phyloP scores from a whole-genome alignment of 1,140 invertebrate genomes.

The Pseudoatta argentina region DNA sequence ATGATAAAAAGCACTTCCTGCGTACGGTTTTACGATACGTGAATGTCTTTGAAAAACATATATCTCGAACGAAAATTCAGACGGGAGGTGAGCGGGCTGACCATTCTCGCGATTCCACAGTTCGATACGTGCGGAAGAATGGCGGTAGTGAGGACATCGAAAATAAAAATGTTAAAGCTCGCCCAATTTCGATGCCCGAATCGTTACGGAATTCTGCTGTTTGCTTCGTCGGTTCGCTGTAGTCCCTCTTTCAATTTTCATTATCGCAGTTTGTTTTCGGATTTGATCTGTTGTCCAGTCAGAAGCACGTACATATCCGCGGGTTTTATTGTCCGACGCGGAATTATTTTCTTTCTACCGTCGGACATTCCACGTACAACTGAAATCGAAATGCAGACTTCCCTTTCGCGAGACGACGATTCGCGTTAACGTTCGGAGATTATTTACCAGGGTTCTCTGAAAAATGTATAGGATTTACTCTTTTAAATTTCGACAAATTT shows the following conservation, averaged over 20 bases:
- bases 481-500: background rate
- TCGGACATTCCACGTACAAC: background rate
- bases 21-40: background rate
- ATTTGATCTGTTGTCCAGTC: constrained; percentile 61
- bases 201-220: constrained; percentile 68
- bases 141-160: constrained; percentile 28
- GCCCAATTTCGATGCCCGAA: constrained; percentile 70
- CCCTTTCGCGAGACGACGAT: background rate
- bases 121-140: constrained; percentile 50
- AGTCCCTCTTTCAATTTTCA: constrained; percentile 73
- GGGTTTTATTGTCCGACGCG: constrained; percentile 41
- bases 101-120: constrained; percentile 35
- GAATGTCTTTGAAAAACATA: constrained; percentile 4
- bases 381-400: constrained; percentile 23
- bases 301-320: constrained; percentile 50
- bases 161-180: constrained; percentile 55
- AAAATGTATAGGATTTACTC: background rate
- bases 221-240: constrained; percentile 59
- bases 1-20: background rate
- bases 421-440: background rate
- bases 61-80: constrained; percentile 9
- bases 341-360: constrained; percentile 41
- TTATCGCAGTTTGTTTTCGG: constrained; percentile 73
- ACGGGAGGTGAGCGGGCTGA: background rate
- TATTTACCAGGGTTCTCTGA: background rate